phyloP scores from a whole-genome alignment of 2,888 invertebrate species.

The Noctua janthina region DNA sequence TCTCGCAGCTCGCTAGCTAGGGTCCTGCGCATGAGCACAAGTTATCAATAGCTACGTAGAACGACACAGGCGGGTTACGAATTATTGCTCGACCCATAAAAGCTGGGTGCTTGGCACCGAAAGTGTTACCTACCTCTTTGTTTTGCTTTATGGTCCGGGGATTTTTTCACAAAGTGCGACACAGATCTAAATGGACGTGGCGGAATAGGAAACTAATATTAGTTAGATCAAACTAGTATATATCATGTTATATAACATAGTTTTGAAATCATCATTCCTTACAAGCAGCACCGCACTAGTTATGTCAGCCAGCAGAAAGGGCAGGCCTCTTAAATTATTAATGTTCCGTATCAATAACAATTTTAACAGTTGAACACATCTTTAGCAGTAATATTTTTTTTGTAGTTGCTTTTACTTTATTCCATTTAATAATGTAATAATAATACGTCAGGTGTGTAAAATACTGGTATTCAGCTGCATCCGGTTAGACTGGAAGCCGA shows the following conservation, averaged over 20 bases:
- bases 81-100: not conserved
- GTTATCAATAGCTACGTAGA: not conserved
- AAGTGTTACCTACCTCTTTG: not conserved
- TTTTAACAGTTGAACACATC: not conserved
- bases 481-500: too few species aligned
- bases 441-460: too few species aligned
- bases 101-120: not conserved
- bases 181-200: not conserved
- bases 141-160: conserved; percentile 18
- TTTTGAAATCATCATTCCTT: not conserved
- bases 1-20: too few species aligned
- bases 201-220: not conserved
- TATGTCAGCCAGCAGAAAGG: not conserved
- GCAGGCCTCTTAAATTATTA: not conserved
- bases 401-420: not conserved
- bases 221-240: too few species aligned
- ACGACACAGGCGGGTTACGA: not conserved
- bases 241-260: too few species aligned
- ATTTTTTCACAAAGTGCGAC: not conserved
- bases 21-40: not conserved
- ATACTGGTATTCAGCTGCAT: too few species aligned
- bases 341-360: not conserved
- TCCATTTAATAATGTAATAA: too few species aligned
- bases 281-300: not conserved
- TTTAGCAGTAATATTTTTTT: not conserved